These are phyloP conservation scores for Cottoperca gobio DNA, from an alignment of 2,797 vertebrate species.

Conservation along the genomic window DNA sequence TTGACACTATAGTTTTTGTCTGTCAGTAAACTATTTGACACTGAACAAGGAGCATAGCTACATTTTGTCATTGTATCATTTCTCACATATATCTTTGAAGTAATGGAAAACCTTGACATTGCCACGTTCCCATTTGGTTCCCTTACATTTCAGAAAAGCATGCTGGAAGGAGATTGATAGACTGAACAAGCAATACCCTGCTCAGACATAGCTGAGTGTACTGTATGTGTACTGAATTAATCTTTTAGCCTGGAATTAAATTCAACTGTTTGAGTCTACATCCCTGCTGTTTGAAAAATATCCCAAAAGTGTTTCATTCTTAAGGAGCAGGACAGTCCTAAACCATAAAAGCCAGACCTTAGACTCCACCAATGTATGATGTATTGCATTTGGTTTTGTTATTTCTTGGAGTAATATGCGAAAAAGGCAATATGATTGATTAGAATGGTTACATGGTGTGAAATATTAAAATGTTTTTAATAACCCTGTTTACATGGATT, in stretches of 20 bases:
- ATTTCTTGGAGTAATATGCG: neutral
- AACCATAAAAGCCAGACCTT: neutral
- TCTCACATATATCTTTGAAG: neutral
- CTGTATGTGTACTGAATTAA: neutral
- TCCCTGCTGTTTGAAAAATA: neutral
- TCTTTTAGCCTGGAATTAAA: conserved; percentile 5
- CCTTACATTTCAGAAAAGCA: neutral
- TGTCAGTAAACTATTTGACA: conserved; percentile 32
- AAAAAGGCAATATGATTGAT: neutral
- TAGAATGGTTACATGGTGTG: neutral
- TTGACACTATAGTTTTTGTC: neutral
- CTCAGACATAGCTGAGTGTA: neutral
- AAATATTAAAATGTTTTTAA: neutral
- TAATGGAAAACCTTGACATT: neutral
- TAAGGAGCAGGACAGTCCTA: neutral
- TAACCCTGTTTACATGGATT: neutral
- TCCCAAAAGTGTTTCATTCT: neutral
- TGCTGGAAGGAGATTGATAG: neutral
- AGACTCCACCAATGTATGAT: neutral
- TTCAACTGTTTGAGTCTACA: neutral
- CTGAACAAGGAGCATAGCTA: neutral
- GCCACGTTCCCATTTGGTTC: neutral
- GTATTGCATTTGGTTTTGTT: neutral
- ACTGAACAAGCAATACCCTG: neutral
- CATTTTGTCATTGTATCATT: conserved; percentile 7